These are phyloP conservation scores for Eptesicus fuscus DNA, from an alignment of 2,113 vertebrate species.

Conservation along the genomic window DNA sequence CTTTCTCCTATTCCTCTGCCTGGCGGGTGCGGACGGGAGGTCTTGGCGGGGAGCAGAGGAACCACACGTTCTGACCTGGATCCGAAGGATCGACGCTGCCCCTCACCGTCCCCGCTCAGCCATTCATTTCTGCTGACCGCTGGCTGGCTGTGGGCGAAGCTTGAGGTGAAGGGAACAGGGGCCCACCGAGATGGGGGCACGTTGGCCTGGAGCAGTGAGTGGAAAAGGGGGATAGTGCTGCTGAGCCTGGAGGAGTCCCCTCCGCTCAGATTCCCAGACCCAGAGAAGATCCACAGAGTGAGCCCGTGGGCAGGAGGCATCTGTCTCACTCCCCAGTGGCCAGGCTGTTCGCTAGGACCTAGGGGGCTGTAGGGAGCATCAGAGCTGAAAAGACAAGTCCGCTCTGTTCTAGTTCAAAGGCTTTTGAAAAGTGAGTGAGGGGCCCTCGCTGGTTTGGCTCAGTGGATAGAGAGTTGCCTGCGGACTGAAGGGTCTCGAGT, in stretches of 20 bases:
- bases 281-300: background rate
- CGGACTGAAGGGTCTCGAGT: too few relatives aligned
- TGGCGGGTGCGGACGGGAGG: background rate
- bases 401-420: background rate
- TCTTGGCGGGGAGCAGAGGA: background rate
- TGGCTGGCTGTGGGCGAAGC: background rate
- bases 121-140: background rate
- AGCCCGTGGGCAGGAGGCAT: background rate
- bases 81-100: background rate
- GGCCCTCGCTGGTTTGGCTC: too few relatives aligned
- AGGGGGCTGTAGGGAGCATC: background rate
- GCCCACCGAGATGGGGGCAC: background rate
- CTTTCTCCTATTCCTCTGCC: constrained; percentile 6
- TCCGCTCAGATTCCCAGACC: background rate
- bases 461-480: too few relatives aligned
- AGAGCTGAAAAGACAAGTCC: background rate
- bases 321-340: background rate
- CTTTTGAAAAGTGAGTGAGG: background rate
- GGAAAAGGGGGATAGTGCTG: background rate
- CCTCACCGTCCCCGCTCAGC: background rate
- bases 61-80: background rate
- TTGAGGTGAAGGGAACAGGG: background rate
- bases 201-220: background rate
- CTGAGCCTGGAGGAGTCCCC: background rate
- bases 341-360: background rate